Percentiles rank a stretch among this genome's conserved stretches.
Evolutionary conservation across 2,888 invertebrate species (phyloP).

Genomic region (Andrena dorsata): DNA sequence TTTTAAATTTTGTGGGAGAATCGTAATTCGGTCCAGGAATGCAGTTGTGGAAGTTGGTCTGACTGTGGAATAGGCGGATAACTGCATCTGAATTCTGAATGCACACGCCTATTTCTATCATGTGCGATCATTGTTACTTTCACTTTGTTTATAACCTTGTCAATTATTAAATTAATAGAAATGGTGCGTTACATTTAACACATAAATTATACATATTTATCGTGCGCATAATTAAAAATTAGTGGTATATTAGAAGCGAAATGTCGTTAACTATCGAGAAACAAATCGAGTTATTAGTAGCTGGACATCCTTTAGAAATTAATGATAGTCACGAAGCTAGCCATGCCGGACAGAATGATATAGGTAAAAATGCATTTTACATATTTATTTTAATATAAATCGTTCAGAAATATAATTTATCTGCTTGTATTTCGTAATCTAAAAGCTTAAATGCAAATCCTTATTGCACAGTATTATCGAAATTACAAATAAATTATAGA

Average conservation of each 20-base stretch:
- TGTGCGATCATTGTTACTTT: constrained; percentile 57
- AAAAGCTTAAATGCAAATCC: not conserved
- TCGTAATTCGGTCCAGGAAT: constrained; percentile 11
- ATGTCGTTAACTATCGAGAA: constrained; percentile 88
- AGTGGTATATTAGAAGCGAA: constrained; percentile 22
- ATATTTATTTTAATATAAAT: constrained; percentile 23
- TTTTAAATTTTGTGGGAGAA: not conserved
- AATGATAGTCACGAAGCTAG: constrained; percentile 93
- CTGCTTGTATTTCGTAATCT: constrained; percentile 7
- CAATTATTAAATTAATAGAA: constrained; percentile 27
- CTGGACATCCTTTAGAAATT: constrained; percentile 88
- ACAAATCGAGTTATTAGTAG: constrained; percentile 88
- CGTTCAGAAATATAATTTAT: constrained; percentile 7
- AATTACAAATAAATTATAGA: constrained; percentile 4
- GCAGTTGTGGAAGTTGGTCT: not conserved
- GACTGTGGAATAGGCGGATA: constrained; percentile 22
- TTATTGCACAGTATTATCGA: not conserved
- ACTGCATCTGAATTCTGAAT: constrained; percentile 27
- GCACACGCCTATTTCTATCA: constrained; percentile 42
- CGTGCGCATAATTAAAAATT: constrained; percentile 8
- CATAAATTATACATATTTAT: constrained; percentile 7
- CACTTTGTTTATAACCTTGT: constrained; percentile 59
- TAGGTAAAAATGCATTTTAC: constrained; percentile 84
- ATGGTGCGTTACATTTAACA: constrained; percentile 38
- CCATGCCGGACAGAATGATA: constrained; percentile 89